phyloP scores from a whole-genome alignment of 2,888 invertebrate species.

The Lepidochitona cinerea region DNA sequence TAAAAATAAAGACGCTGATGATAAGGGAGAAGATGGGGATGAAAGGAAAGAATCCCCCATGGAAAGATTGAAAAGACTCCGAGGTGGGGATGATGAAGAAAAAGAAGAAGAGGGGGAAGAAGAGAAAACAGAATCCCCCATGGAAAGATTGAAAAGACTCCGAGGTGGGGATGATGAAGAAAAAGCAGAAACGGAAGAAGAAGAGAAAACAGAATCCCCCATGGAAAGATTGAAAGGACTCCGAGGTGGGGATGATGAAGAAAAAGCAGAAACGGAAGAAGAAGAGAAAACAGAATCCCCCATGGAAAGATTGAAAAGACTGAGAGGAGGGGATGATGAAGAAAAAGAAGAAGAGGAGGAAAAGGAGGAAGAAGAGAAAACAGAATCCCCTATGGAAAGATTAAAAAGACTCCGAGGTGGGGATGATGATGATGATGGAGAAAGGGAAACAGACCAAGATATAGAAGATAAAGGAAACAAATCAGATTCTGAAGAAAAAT shows the following conservation, averaged over 20 bases:
- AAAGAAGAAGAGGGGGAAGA: neutral
- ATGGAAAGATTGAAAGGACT: neutral
- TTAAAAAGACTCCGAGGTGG: neutral
- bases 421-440: neutral
- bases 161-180: neutral
- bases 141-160: neutral
- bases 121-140: neutral
- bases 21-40: neutral
- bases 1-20: neutral
- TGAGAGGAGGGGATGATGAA: neutral
- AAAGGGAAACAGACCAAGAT: neutral
- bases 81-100: slow-evolving; percentile 3
- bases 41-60: neutral
- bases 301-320: neutral
- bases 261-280: neutral
- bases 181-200: neutral
- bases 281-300: neutral
- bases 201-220: neutral
- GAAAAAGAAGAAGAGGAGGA: neutral
- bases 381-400: neutral
- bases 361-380: neutral
- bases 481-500: neutral
- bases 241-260: neutral
- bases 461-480: neutral
- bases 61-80: neutral